Evolutionary conservation across 2,797 vertebrate genomes (phyloP).

Genomic region (Alectoris magna): DNA sequence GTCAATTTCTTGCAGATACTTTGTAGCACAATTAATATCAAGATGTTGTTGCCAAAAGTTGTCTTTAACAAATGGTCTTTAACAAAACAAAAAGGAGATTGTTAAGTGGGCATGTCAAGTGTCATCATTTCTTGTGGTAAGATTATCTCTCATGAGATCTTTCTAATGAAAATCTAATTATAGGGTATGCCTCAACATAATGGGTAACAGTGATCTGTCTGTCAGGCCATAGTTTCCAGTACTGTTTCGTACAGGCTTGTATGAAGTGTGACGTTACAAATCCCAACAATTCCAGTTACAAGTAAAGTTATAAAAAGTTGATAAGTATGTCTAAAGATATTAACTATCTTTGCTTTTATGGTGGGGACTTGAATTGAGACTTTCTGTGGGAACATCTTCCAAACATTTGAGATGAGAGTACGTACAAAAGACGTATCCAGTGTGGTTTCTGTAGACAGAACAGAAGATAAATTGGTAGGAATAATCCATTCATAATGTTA

Average conservation of each 20-base stretch:
- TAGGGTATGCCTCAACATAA: background rate
- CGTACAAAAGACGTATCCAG: accelerated
- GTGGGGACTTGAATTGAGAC: background rate
- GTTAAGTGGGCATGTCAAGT: background rate
- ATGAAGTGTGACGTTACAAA: background rate
- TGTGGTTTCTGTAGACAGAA: background rate
- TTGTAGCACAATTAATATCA: background rate
- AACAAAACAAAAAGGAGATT: background rate
- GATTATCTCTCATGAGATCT: background rate
- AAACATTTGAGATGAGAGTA: background rate
- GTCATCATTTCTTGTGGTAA: background rate
- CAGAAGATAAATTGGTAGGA: background rate
- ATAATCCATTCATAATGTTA: background rate
- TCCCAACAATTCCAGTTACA: background rate
- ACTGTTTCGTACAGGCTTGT: background rate
- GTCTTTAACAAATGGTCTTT: background rate
- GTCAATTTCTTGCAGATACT: background rate
- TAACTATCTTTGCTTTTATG: background rate
- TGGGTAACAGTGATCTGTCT: background rate
- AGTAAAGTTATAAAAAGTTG: background rate
- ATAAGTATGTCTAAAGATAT: background rate
- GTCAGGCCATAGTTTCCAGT: background rate
- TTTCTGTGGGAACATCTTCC: background rate
- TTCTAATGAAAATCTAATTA: background rate
- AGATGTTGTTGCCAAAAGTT: background rate